Percentiles rank a stretch among this genome's conserved stretches.
phyloP scores from a whole-genome alignment of 2,888 invertebrate genomes.

The Amphipoea oculea region DNA sequence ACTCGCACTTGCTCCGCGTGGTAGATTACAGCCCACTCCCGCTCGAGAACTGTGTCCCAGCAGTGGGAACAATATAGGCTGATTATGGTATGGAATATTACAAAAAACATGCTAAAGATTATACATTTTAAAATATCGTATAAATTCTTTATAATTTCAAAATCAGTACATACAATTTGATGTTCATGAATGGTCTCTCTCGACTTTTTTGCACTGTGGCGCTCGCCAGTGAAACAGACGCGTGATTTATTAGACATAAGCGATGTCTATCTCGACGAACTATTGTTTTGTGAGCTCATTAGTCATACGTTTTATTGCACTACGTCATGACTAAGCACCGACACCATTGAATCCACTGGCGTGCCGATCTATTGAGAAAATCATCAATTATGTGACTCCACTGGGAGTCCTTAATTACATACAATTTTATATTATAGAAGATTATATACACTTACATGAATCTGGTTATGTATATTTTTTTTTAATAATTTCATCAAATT shows the following conservation, averaged over 20 bases:
- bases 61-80: not conserved
- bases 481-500: no score
- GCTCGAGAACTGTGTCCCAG: not conserved
- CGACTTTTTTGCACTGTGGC: slow-evolving; percentile 45
- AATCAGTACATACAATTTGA: not conserved
- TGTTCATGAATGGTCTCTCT: not conserved
- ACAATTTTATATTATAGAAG: slow-evolving; percentile 22
- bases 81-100: not conserved
- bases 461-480: not conserved
- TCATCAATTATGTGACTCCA: slow-evolving; percentile 43
- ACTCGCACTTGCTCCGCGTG: not conserved
- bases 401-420: slow-evolving; percentile 31
- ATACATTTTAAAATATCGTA: not conserved
- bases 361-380: slow-evolving; percentile 50
- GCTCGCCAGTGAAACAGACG: slow-evolving; percentile 46
- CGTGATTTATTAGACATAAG: slow-evolving; percentile 70
- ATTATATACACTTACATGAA: slow-evolving; percentile 12
- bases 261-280: slow-evolving; percentile 67
- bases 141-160: not conserved
- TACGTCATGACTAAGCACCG: slow-evolving; percentile 60
- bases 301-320: slow-evolving; percentile 67
- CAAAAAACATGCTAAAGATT: not conserved
- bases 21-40: not conserved
- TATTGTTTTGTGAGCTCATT: slow-evolving; percentile 72
- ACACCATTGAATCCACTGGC: slow-evolving; percentile 41